Conservation (phyloP, 1,140 invertebrate genomes). For the Neodiprion pinetum region DNA sequence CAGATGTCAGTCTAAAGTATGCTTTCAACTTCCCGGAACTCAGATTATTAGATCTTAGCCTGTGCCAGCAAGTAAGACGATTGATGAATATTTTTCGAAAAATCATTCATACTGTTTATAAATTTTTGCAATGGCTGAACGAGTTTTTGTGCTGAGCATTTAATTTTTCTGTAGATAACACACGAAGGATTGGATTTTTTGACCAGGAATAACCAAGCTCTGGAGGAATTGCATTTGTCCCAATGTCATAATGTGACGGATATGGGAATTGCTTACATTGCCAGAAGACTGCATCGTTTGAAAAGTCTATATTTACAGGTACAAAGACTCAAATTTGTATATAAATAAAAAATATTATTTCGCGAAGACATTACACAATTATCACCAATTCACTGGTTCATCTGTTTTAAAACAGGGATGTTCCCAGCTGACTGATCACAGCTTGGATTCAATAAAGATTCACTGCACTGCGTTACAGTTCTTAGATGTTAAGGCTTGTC, state of each 20-base stretch:
- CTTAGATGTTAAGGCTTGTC: conserved; percentile 68
- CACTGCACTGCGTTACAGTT: conserved; percentile 66
- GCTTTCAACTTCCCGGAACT: conserved; percentile 72
- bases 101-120: background rate
- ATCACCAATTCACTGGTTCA: background rate
- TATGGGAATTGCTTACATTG: conserved; percentile 66
- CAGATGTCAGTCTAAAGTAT: conserved; percentile 74
- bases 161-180: conserved; percentile 58
- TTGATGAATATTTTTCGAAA: conserved; percentile 1
- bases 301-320: conserved; percentile 69
- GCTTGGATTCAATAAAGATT: conserved; percentile 64
- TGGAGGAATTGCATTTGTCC: conserved; percentile 71
- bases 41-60: conserved; percentile 66
- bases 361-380: background rate
- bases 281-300: conserved; percentile 66
- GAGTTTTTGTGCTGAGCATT: conserved; percentile 3
- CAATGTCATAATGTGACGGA: conserved; percentile 74
- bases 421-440: conserved; percentile 70
- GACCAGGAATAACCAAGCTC: conserved; percentile 70
- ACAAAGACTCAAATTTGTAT: conserved; percentile 32
- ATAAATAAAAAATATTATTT: conserved; percentile 7
- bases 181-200: conserved; percentile 69
- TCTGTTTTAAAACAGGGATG: conserved; percentile 64
- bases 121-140: background rate
- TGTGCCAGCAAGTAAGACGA: conserved; percentile 66